A percentile compares a stretch with the other conserved stretches of the same genome.
Evolutionary conservation across 2,113 vertebrate genomes (phyloP).

Genomic region (Gymnogyps californianus): DNA sequence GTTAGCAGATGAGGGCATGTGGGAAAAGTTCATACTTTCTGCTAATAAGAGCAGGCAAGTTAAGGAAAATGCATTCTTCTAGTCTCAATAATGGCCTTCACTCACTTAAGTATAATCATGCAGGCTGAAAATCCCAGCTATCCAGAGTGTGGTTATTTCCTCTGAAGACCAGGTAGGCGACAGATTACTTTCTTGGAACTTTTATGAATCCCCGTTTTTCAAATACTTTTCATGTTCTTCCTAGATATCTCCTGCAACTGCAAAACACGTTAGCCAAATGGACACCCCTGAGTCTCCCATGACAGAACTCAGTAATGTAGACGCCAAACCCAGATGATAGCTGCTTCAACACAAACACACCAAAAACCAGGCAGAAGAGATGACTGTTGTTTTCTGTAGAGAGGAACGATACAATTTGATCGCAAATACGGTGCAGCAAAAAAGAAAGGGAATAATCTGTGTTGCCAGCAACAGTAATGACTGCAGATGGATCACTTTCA

Average conservation of each 20-base stretch:
- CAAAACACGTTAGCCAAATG: neutral
- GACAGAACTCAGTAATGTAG: neutral
- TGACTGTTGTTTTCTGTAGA: neutral
- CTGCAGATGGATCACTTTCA: neutral
- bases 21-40: neutral
- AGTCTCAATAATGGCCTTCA: neutral
- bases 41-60: neutral
- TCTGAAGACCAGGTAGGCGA: neutral
- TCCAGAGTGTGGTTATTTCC: neutral
- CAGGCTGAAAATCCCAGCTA: neutral
- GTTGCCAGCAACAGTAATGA: neutral
- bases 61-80: neutral
- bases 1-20: neutral
- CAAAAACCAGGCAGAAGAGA: neutral
- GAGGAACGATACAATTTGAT: neutral
- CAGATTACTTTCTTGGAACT: neutral
- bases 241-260: neutral
- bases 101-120: neutral
- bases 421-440: neutral
- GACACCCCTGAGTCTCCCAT: neutral
- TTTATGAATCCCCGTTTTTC: neutral
- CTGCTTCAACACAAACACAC: neutral
- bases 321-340: neutral
- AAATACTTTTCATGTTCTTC: neutral
- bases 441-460: neutral